These are phyloP conservation scores for Polypedilum vanderplanki DNA, from an alignment of 1,140 invertebrate species.

Conservation along the genomic window DNA sequence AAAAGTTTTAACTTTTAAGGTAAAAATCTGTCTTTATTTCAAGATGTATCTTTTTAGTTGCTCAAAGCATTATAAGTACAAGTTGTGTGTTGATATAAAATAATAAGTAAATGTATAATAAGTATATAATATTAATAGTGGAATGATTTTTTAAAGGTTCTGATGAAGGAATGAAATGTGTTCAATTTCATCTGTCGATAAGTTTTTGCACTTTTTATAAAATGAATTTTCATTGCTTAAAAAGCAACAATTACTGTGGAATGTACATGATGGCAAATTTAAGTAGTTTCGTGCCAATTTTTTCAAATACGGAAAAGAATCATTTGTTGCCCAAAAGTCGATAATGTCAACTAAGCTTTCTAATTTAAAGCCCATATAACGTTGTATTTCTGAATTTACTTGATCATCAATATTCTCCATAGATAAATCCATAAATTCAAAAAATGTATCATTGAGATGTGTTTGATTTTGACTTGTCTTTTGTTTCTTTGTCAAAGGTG, in stretches of 20 bases:
- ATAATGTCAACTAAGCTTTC: background rate
- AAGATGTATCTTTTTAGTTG: no score
- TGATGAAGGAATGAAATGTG: constrained; percentile 14
- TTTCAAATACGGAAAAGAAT: background rate
- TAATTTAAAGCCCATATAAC: constrained; percentile 9
- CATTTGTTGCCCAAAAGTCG: background rate
- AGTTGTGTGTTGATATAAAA: no score
- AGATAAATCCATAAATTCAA: constrained; percentile 3
- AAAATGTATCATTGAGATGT: constrained; percentile 4
- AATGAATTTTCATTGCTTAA: background rate
- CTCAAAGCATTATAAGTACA: no score
- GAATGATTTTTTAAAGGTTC: background rate
- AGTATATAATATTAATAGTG: no score
- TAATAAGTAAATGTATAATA: no score
- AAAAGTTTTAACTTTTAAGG: no score
- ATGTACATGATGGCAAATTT: constrained; percentile 7
- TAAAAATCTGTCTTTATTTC: no score
- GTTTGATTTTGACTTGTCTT: background rate
- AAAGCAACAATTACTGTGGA: constrained; percentile 20
- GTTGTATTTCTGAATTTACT: constrained; percentile 6
- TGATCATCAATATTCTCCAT: constrained; percentile 11
- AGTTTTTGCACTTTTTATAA: constrained; percentile 1
- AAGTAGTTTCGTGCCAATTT: background rate
- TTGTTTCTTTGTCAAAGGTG: background rate
- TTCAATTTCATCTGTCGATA: background rate